Evolutionary conservation across 2,113 vertebrate genomes (phyloP), one percentile per base, ranked within the genome.

Genomic region (Eupsittula cactorum): DNA sequence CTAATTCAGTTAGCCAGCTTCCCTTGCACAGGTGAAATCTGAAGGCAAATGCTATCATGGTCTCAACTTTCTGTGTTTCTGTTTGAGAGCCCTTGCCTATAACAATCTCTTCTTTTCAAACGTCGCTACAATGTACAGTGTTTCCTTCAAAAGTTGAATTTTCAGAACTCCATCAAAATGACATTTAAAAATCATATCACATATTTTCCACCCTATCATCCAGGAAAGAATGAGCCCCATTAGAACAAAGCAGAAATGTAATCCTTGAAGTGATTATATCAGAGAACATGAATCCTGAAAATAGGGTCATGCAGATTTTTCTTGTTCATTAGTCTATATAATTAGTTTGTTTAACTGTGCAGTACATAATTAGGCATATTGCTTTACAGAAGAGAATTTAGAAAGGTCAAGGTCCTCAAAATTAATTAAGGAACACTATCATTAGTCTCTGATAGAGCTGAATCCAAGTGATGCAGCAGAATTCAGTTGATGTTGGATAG

Each of bases 321-420:
- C 93, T 90, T 94, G 95, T 95, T 96, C 96, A 96, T 96, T 96
- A 95, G 90, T 95, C 63, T 80, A 96, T 89, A 94, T 95, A 97
- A 97, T 97, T 93, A 96, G 95, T 96, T 96, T 97, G 90, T 96
- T 97, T 97, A 96, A 97, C 95, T 97, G 88, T 94, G 92, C 89
- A 92, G 93, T 92, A 91, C 94, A 87, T 96, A 96, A 94, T 96
- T 95, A 97, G 91, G 93, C 88, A 89, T 96, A 96, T 94, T 92
- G 93, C 96, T 96, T 95, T 96, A 96, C 96, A 95, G 96, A 94
- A 94, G 67, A 94, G 70, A 96, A 92, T 95, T 95, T 92, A 92
- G 88, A 95, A 94, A 96, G 95, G 96, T 96, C 96, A 95, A 94
- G 74, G 95, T 94, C 81, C 92, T 96, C 89, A 89, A 77, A 96